Evolutionary conservation across 1,140 invertebrate genomes (phyloP), one percentile per base, ranked within the genome.

Genomic region (Schlechtendalia chinensis): DNA sequence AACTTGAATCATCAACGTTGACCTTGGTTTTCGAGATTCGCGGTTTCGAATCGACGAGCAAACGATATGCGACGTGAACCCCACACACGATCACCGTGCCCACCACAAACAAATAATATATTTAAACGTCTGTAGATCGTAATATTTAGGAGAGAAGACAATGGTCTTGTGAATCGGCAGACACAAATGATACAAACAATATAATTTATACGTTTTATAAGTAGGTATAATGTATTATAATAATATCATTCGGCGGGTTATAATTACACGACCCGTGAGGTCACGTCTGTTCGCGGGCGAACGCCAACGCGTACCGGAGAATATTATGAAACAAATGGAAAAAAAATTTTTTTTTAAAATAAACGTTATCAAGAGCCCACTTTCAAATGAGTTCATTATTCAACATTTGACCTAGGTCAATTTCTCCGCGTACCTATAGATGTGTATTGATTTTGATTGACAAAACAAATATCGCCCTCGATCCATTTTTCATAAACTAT

Each of bases 251-350:
- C 56, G 16, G 22, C 32, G 16, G 39, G 39, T 29, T 79, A 59
- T 75, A 61, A 63, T 29, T 79, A 47, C 32, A 39, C 61, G 75
- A 79, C 75, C 58, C 16, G 22, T 77, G 75, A 79, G 75, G 75
- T 79, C 58, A 79, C 58, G 24, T n/a, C n/a, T 39, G 14, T 63
- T 17, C 29, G 75, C 58, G 45, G 24, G 58, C 58, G 74, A 56
- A 79, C 75, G 58, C 75, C 75, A 63, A 79, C 75, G 75, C 75
- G 75, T 63, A 58, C 75, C 39, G 5, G 16, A 61, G 58, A 39
- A 50, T 79, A 63, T 79, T 63, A 61, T 61, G 75, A 79, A 79
- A 79, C 12, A 19, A 22, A 39, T 39, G 32, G 8, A 79, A 17
- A 63, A 24, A 53, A 2, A 77, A 59, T 61, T n/a, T n/a, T n/a